Percentiles rank a stretch among this genome's conserved stretches.
phyloP scores from a whole-genome alignment of 1,140 invertebrate species.

The Lanistes nyassanus region DNA sequence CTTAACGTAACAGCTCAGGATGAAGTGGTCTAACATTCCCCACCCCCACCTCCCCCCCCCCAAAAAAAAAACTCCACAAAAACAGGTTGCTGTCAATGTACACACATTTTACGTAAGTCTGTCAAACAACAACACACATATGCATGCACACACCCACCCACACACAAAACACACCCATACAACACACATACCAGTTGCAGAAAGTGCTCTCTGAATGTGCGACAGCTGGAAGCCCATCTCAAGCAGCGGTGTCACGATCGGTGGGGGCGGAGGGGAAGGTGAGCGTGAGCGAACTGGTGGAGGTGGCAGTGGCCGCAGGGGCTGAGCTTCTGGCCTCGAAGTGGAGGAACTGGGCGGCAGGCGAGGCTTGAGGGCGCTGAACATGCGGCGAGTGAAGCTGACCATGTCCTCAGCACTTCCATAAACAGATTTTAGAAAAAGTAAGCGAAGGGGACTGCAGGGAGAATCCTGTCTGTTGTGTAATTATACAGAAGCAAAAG shows the following conservation, averaged over 20 bases:
- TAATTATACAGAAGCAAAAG: background rate
- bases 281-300: constrained; percentile 54
- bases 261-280: constrained; percentile 68
- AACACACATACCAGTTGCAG: constrained; percentile 67
- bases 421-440: background rate
- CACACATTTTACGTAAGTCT: background rate
- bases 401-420: constrained; percentile 43
- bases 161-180: constrained; percentile 1
- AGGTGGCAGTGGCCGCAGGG: constrained; percentile 42
- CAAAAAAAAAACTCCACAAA: too few species aligned
- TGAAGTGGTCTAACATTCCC: too few species aligned
- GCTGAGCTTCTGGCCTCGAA: constrained; percentile 23
- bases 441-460: background rate
- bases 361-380: constrained; percentile 33
- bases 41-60: too few species aligned
- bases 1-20: too few species aligned
- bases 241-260: constrained; percentile 71
- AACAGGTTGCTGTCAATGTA: background rate
- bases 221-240: constrained; percentile 76
- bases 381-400: constrained; percentile 38
- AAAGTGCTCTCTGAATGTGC: constrained; percentile 73
- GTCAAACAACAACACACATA: background rate
- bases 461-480: background rate
- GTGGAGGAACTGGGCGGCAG: constrained; percentile 19
- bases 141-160: constrained; percentile 4